phyloP scores from a whole-genome alignment of 2,888 invertebrate genomes.

The Standfussiana lucernea region DNA sequence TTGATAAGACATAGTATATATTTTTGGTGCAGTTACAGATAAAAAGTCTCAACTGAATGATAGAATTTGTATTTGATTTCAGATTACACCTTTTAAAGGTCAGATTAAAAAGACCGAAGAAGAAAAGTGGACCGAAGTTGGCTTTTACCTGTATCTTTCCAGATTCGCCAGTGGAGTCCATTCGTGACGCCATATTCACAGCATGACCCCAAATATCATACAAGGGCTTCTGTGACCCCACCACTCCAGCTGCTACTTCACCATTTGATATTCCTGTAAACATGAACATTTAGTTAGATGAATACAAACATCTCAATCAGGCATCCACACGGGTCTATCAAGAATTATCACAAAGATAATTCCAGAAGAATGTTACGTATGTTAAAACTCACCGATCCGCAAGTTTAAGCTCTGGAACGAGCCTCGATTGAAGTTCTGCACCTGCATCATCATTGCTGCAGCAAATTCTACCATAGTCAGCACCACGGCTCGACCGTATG shows the following conservation, averaged over 20 bases:
- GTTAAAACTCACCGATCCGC: conserved; percentile 91
- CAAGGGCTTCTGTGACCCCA: conserved; percentile 97
- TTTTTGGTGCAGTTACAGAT: background rate
- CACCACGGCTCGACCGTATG: conserved; percentile 84
- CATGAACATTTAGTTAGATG: conserved; percentile 3
- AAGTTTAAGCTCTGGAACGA: conserved; percentile 92
- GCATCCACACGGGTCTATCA: background rate
- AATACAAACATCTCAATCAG: background rate
- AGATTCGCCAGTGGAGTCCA: conserved; percentile 97
- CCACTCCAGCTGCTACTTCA: conserved; percentile 97
- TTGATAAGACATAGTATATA: conserved; percentile 2
- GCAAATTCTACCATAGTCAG: conserved; percentile 89
- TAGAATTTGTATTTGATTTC: background rate
- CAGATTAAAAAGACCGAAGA: background rate
- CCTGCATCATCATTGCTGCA: conserved; percentile 88
- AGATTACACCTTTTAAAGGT: background rate
- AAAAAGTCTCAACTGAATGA: background rate
- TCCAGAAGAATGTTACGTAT: background rate
- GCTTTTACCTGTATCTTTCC: conserved; percentile 93
- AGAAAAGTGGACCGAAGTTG: no score
- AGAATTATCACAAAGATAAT: background rate
- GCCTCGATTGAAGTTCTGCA: conserved; percentile 90
- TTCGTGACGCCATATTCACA: conserved; percentile 98
- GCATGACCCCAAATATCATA: conserved; percentile 99
- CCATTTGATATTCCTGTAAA: conserved; percentile 96